A percentile compares a stretch with the other conserved stretches of the same genome.
Conservation (phyloP, 2,888 invertebrate genomes). For the Clunio marinus region DNA sequence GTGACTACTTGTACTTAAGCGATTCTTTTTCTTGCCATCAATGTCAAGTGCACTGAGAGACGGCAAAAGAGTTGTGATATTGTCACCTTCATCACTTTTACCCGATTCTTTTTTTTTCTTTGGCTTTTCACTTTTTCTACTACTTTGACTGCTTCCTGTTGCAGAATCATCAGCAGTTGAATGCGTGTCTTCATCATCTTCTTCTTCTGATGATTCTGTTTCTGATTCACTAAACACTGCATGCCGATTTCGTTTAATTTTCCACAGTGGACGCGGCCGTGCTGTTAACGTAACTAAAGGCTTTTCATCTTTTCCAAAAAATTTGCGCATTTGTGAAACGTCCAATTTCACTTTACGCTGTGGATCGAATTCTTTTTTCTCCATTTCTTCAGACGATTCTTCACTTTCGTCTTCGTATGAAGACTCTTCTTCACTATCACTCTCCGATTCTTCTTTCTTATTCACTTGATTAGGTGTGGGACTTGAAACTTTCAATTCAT, state of each 20-base stretch:
- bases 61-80: slow-evolving; percentile 26
- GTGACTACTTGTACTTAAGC: slow-evolving; percentile 70
- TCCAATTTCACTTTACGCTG: slow-evolving; percentile 51
- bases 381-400: slow-evolving; percentile 44
- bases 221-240: slow-evolving; percentile 51
- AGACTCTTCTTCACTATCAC: slow-evolving; percentile 47
- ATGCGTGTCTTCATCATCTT: slow-evolving; percentile 49
- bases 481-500: slow-evolving; percentile 41
- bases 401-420: slow-evolving; percentile 45
- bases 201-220: slow-evolving; percentile 51
- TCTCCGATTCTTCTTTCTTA: slow-evolving; percentile 40
- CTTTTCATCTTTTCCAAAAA: slow-evolving; percentile 55
- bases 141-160: slow-evolving; percentile 23
- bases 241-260: slow-evolving; percentile 48
- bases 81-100: neutral
- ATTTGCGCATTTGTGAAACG: slow-evolving; percentile 46
- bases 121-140: slow-evolving; percentile 25
- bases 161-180: slow-evolving; percentile 13
- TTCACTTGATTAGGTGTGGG: slow-evolving; percentile 42
- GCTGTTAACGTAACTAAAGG: slow-evolving; percentile 57
- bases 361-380: slow-evolving; percentile 48
- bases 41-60: neutral
- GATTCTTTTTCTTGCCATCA: slow-evolving; percentile 49
- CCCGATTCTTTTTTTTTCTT: neutral
- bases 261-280: slow-evolving; percentile 60